Evolutionary conservation across 2,888 invertebrate species (phyloP).

Genomic region (Epinotia ramella): DNA sequence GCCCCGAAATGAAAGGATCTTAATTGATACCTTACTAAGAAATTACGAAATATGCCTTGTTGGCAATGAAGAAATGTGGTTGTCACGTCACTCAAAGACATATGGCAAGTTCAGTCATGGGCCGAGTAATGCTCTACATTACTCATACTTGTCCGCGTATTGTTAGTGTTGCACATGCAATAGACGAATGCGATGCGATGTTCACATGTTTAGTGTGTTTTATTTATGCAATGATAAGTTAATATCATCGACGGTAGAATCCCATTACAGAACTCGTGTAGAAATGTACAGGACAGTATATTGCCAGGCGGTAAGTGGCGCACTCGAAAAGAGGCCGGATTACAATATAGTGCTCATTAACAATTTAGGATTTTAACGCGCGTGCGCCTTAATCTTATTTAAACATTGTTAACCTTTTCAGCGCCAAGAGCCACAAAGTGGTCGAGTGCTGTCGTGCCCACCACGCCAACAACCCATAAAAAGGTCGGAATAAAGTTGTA

Average conservation of each 20-base stretch:
- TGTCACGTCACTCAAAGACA: slow-evolving; percentile 20
- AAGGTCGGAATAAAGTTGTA: too few relatives aligned
- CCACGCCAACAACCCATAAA: too few relatives aligned
- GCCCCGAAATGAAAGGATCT: slow-evolving; percentile 22
- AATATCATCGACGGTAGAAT: neutral
- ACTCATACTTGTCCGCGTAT: slow-evolving; percentile 32
- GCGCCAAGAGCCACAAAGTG: too few relatives aligned
- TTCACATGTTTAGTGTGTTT: neutral
- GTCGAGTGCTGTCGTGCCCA: too few relatives aligned
- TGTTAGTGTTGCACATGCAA: slow-evolving; percentile 29
- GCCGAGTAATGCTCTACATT: slow-evolving; percentile 45
- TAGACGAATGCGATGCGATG: slow-evolving; percentile 24
- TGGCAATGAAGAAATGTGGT: slow-evolving; percentile 40
- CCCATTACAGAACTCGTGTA: neutral
- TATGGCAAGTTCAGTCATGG: slow-evolving; percentile 34
- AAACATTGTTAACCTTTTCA: too few relatives aligned
- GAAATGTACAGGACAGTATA: too few relatives aligned
- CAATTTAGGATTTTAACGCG: too few relatives aligned
- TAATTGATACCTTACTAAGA: slow-evolving; percentile 26
- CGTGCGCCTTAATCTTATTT: too few relatives aligned
- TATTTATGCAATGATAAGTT: slow-evolving; percentile 1
- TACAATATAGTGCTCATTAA: too few relatives aligned
- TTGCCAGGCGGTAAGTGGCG: too few relatives aligned
- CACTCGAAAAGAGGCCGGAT: too few relatives aligned
- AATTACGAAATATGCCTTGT: slow-evolving; percentile 26